Evolutionary conservation across 2,888 invertebrate species (phyloP), one percentile per base, ranked within the genome.

Genomic region (Amblyteles armatorius): DNA sequence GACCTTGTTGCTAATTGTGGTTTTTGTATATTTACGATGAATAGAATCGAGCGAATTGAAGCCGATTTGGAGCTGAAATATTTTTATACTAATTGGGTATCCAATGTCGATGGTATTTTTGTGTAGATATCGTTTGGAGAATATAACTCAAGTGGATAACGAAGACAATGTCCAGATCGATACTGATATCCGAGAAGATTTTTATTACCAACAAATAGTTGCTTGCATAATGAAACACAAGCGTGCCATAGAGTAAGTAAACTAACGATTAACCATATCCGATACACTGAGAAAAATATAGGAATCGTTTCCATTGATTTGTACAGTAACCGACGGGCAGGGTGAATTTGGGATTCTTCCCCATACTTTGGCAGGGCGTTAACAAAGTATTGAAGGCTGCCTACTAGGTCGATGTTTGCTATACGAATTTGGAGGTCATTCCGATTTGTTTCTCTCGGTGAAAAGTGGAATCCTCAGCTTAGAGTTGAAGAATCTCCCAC

Each of bases 41-140:
- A n/a, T 50, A n/a, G 3, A n/a, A 50, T 5, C 13, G n/a, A 50
- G 19, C 50, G 4, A 50, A n/a, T 50, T 16, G 16, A 50, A 50
- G 50, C 0, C 50, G 48, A 50, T 50, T 50, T 13, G 50, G 50
- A 16, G 9, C 11, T 22, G 26, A 22, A 22, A 55, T 63, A 33
- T 33, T 11, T 13, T 3, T 16, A 63, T 33, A 16, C 3, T 4
- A 16, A 13, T 63, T 5, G 33, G 13, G 16, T 33, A 13, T n/a
- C 19, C 6, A 33, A 13, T 22, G 19, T 26, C 13, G 29, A 50
- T 44, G n/a, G 19, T 26, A 2, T 19, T 13, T 22, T 1, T 7
- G 4, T 19, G 26, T 22, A 55, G 55, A 55, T 55, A 55, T 55
- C 55, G 55, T 11, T 55, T 55, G 55, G 55, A 55, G 55, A 55